These are phyloP conservation scores for Gymnobelideus leadbeateri DNA, from an alignment of 2,113 vertebrate species.

Conservation along the genomic window DNA sequence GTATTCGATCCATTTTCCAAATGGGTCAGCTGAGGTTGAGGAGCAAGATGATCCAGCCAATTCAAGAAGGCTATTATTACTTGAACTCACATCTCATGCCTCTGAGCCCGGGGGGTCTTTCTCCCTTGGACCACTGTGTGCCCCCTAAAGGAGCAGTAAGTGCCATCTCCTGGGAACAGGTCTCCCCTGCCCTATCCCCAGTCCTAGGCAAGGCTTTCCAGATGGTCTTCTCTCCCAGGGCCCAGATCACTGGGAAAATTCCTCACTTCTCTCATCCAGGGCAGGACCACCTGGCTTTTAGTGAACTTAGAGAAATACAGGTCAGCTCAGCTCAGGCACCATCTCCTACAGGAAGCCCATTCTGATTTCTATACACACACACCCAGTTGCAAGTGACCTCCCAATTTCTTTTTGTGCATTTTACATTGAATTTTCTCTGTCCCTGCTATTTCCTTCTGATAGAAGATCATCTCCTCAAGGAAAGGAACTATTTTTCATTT, in stretches of 20 bases:
- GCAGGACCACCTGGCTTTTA: neutral
- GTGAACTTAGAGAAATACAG: neutral
- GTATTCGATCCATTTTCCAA: neutral
- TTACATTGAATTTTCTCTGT: neutral
- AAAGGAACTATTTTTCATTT: neutral
- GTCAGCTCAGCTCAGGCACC: neutral
- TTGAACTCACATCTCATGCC: neutral
- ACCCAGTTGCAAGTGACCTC: neutral
- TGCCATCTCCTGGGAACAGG: neutral
- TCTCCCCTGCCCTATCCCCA: neutral
- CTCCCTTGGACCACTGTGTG: neutral
- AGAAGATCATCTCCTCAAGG: neutral
- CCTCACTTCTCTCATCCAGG: neutral
- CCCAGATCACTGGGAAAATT: neutral
- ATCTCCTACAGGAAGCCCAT: neutral
- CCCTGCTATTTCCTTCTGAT: neutral
- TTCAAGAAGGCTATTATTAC: neutral
- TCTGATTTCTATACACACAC: neutral
- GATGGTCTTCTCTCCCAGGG: neutral
- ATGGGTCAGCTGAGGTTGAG: neutral
- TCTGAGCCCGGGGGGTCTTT: neutral
- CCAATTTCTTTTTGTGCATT: neutral
- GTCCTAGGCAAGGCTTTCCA: neutral
- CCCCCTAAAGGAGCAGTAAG: neutral
- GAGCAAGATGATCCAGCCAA: neutral